These are phyloP conservation scores for Baccha elongata DNA, from an alignment of 2,888 invertebrate genomes.

Conservation along the genomic window DNA sequence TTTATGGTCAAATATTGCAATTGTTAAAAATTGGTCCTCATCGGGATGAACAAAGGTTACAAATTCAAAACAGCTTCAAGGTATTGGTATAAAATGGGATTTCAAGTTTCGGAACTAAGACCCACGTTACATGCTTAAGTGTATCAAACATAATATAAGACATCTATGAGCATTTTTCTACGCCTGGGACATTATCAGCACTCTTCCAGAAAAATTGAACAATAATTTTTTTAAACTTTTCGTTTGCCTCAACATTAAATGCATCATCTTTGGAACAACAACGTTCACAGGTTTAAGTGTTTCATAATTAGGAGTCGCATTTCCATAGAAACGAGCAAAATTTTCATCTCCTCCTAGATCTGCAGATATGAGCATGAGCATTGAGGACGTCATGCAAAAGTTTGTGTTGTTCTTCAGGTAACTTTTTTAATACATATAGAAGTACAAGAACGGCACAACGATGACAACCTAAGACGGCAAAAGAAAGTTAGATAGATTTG, in stretches of 20 bases:
- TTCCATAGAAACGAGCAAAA: conserved; percentile 64
- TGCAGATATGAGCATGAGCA: conserved; percentile 31
- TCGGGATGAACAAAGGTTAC: not conserved
- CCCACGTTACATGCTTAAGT: too few relatives aligned
- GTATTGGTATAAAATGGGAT: too few relatives aligned
- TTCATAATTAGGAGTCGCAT: conserved; percentile 70
- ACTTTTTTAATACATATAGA: conserved; percentile 22
- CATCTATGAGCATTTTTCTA: not conserved
- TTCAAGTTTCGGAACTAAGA: too few relatives aligned
- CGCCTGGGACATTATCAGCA: too few relatives aligned
- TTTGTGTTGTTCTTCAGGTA: conserved; percentile 56
- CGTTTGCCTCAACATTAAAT: conserved; percentile 41
- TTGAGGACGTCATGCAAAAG: conserved; percentile 30
- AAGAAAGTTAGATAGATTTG: conserved; percentile 52
- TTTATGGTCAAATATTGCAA: not conserved
- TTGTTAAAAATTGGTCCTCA: not conserved
- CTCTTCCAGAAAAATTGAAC: not conserved
- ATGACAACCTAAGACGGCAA: conserved; percentile 16
- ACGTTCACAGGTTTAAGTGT: conserved; percentile 55
- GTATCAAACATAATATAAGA: too few relatives aligned
- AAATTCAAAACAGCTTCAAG: too few relatives aligned
- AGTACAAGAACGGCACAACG: conserved; percentile 6
- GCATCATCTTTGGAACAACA: conserved; percentile 43
- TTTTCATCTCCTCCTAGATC: conserved; percentile 47
- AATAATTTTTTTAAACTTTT: conserved; percentile 23